A percentile compares a stretch with the other conserved stretches of the same genome.
Conservation (phyloP, 2,113 vertebrate genomes). For the Caloenas nicobarica region DNA sequence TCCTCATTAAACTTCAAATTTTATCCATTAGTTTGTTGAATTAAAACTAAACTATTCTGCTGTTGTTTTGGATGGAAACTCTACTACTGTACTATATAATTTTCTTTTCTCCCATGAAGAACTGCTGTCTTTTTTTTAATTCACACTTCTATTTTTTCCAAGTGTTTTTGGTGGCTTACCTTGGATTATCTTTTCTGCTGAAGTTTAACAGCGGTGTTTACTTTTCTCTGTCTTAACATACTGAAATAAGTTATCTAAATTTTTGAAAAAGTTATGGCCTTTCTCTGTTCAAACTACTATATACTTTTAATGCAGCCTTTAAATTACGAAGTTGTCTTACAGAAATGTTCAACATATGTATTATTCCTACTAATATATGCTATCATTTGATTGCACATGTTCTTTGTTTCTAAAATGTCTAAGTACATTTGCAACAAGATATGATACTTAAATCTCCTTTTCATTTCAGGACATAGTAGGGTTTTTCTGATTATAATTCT, state of each 20-base stretch:
- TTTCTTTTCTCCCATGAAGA: neutral
- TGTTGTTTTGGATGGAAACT: neutral
- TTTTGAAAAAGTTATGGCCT: neutral
- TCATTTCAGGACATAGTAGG: neutral
- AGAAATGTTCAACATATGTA: neutral
- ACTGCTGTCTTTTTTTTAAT: neutral
- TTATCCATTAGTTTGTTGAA: neutral
- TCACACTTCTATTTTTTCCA: neutral
- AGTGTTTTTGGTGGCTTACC: neutral
- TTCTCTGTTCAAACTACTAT: neutral
- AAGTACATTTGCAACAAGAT: neutral
- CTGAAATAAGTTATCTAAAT: neutral
- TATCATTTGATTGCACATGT: neutral
- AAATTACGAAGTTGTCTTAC: neutral
- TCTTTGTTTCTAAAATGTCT: neutral
- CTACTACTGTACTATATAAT: neutral
- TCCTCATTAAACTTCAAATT: neutral
- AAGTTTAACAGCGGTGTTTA: neutral
- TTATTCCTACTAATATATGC: neutral
- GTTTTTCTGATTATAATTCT: neutral
- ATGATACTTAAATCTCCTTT: neutral
- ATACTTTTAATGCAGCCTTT: neutral
- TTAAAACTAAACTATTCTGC: neutral
- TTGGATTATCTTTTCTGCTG: neutral
- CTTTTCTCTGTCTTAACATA: neutral